phyloP scores from a whole-genome alignment of 2,797 vertebrate genomes.

The Neosilurus mollespiculum region DNA sequence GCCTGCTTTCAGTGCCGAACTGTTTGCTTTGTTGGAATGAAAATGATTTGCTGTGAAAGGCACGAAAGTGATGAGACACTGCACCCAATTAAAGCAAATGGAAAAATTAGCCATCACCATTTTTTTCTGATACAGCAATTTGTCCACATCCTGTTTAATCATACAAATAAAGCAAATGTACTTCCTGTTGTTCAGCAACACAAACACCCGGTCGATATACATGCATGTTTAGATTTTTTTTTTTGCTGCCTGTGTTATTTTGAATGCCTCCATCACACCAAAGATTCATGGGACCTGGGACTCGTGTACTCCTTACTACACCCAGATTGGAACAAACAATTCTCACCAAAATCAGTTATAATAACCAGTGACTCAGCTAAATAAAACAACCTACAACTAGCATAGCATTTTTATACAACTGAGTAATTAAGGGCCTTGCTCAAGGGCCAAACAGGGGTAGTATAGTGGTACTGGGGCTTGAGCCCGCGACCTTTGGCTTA shows the following conservation, averaged over 20 bases:
- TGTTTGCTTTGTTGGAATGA: conserved; percentile 27
- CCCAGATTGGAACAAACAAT: no score
- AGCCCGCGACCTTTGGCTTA: no score
- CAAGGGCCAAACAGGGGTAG: no score
- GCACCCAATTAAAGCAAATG: conserved; percentile 36
- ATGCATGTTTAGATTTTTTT: background rate
- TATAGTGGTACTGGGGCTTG: no score
- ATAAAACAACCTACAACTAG: background rate
- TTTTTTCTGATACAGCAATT: conserved; percentile 12
- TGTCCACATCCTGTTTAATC: conserved; percentile 32
- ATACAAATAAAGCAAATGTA: conserved; percentile 30
- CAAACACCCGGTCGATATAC: background rate
- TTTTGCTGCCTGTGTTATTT: background rate
- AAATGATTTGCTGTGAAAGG: conserved; percentile 27
- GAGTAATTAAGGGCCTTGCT: no score
- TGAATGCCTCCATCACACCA: background rate
- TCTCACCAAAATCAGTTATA: background rate
- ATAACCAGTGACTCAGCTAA: background rate
- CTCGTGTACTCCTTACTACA: no score
- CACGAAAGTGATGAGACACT: conserved; percentile 36
- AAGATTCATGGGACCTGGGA: background rate
- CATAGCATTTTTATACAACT: no score
- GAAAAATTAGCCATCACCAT: conserved; percentile 6
- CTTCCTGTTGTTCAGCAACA: background rate
- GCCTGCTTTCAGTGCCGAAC: conserved; percentile 22